Evolutionary conservation across 2,113 vertebrate species (phyloP), one percentile per base, ranked within the genome.

Genomic region (Melozone crissalis): DNA sequence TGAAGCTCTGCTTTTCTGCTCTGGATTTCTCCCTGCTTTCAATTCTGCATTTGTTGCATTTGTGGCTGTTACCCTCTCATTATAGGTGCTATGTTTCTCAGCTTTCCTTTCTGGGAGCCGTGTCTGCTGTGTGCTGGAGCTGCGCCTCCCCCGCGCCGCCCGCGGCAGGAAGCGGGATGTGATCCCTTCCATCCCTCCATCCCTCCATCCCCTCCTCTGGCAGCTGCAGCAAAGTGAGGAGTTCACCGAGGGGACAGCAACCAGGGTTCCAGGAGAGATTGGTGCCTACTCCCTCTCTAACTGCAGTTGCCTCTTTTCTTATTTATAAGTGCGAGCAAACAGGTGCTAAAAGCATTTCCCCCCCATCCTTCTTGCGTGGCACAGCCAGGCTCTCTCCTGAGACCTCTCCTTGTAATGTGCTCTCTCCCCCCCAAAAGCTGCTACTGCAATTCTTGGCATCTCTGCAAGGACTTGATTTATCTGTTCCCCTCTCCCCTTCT

Each of bases 331-430:
- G 54, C 55, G 66, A 83, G 57, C 67, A 83, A 93, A 94, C 79
- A 82, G 91, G 97, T 96, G 88, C 80, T 92, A 95, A 96, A 95
- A 96, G 90, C 90, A 75, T 86, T 20, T 6, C 2, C 2, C 14
- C 59, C 22, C 52, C 1, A 5, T 55, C 68, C 7, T 44, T 21
- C 62, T 73, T 77, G 47, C 0, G 0, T 58, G 91, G 75, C 84
- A 27, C 47, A 37, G 55, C 44, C 37, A 47, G 71, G 7, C 20
- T 37, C 30, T 82, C 79, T 59, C 68, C 74, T 35, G 57, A 84
- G 79, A 66, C 4, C 1, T 19, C 66, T 89, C 76, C 71, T 86
- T 23, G 6, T 3, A 39, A 44, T 3, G 13, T 44, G 37, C 41
- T 86, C 27, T 84, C 21, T 62, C 7, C 11, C 13, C 15, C 13